Conservation (phyloP, 2,113 vertebrate genomes). For the Dromiciops gliroides region DNA sequence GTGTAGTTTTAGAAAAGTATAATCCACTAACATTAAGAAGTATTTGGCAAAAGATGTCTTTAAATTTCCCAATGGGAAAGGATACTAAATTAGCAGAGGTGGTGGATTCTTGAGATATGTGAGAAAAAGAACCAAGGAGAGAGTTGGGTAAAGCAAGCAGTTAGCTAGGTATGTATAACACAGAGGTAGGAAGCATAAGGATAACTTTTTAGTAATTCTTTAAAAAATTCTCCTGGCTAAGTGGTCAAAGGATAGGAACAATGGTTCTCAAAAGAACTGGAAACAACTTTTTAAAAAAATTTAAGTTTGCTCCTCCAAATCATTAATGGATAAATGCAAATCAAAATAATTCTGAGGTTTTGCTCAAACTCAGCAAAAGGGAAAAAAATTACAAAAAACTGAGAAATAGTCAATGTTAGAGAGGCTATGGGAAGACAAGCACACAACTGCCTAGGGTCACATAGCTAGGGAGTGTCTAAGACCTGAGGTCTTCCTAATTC, state of each 20-base stretch:
- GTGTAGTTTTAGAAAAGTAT: slow-evolving; percentile 28
- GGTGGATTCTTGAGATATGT: not conserved
- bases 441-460: not conserved
- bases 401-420: not conserved
- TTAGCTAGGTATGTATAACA: not conserved
- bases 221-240: not conserved
- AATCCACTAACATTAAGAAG: slow-evolving; percentile 46
- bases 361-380: not conserved
- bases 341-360: not conserved
- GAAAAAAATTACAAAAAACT: not conserved
- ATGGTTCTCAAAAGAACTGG: not conserved
- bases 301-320: not conserved
- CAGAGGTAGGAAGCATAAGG: not conserved
- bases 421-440: not conserved
- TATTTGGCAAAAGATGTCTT: not conserved
- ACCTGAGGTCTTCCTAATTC: not conserved
- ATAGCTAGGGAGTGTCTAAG: not conserved
- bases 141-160: not conserved
- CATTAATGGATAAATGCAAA: not conserved
- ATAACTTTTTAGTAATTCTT: not conserved
- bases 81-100: slow-evolving; percentile 37
- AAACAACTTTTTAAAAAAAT: not conserved
- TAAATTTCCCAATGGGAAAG: slow-evolving; percentile 34
- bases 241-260: not conserved
- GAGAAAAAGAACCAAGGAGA: not conserved